Percentiles rank a stretch among this genome's conserved stretches.
Evolutionary conservation across 92 coral and sea anemone species (phyloP).

Genomic region (Phenganax subtilis): DNA sequence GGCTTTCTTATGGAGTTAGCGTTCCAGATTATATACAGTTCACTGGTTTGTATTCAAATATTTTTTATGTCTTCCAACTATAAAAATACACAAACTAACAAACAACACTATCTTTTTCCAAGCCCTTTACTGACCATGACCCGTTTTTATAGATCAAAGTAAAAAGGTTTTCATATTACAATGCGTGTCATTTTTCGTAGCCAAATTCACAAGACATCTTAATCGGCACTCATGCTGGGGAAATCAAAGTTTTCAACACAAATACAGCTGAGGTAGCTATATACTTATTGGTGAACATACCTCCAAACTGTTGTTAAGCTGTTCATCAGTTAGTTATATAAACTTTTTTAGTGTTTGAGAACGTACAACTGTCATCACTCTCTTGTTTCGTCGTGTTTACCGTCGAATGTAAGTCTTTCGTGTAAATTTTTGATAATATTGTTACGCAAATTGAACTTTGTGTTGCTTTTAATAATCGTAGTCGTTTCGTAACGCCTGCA

Average conservation of each 20-base stretch:
- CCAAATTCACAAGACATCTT: conserved; percentile 71
- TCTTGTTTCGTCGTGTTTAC: conserved; percentile 79
- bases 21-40: no score
- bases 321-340: neutral
- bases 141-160: no score
- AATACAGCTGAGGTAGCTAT: conserved; percentile 78
- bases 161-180: no score
- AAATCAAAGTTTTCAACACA: conserved; percentile 68
- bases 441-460: no score
- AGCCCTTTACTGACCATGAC: no score
- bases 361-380: conserved; percentile 59
- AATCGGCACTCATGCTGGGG: conserved; percentile 87
- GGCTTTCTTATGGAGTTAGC: no score
- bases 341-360: conserved; percentile 9
- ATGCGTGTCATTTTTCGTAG: conserved; percentile 29
- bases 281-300: neutral
- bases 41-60: neutral
- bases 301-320: neutral
- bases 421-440: neutral
- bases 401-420: conserved; percentile 57
- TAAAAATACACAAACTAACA: no score
- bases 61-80: no score
- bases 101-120: neutral
- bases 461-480: no score
- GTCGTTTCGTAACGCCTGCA: no score